Evolutionary conservation across 2,113 vertebrate species (phyloP).

Genomic region (Nesogale talazaci): DNA sequence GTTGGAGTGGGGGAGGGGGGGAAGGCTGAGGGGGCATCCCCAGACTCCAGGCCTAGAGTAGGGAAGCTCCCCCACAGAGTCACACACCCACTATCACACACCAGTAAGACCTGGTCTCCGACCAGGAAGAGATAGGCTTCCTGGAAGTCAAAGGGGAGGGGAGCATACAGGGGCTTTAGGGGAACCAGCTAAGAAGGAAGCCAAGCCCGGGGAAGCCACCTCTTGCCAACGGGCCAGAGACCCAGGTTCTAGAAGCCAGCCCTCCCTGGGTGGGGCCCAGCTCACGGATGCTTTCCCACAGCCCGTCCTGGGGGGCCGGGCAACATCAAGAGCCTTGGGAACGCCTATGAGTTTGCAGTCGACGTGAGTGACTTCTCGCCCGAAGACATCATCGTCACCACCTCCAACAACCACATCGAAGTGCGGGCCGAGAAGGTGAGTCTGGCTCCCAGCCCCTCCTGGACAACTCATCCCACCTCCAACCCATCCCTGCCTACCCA

Average conservation of each 20-base stretch:
- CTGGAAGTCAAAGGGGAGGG: no score
- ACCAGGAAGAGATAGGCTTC: neutral
- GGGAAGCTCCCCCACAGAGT: no score
- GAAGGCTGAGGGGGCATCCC: neutral
- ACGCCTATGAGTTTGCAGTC: constrained; percentile 97
- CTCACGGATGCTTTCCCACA: constrained; percentile 60
- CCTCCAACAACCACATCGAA: constrained; percentile 99
- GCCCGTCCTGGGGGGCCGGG: constrained; percentile 86
- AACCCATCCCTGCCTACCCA: fast-evolving
- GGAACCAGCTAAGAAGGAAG: fast-evolving
- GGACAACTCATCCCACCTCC: fast-evolving
- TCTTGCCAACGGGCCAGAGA: neutral
- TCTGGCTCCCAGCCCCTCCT: fast-evolving
- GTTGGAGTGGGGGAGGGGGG: neutral
- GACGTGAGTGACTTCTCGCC: constrained; percentile 97
- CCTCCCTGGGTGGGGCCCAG: neutral
- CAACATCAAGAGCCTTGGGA: constrained; percentile 93
- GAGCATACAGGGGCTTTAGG: no score
- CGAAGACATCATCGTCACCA: constrained; percentile 97
- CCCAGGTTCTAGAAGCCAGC: neutral
- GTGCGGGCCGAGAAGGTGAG: constrained; percentile 97
- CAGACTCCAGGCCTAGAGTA: neutral
- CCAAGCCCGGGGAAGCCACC: neutral
- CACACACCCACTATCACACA: fast-evolving
- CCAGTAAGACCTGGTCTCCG: neutral